These are phyloP conservation scores for Nomada lathburiana DNA, from an alignment of 2,888 invertebrate species.

Conservation along the genomic window DNA sequence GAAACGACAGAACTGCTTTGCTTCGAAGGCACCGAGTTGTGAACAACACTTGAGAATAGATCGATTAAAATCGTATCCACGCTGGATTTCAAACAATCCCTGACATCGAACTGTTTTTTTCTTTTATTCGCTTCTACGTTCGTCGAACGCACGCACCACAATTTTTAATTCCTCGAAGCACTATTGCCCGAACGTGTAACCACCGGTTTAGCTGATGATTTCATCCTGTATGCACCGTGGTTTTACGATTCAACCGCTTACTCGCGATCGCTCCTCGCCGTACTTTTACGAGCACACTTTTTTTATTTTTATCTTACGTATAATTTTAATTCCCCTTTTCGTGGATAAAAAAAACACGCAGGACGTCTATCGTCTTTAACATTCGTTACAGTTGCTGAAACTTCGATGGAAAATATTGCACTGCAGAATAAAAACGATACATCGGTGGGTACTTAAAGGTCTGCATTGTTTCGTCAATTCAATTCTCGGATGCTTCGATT, in stretches of 20 bases:
- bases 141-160: constrained; percentile 10
- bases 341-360: neutral
- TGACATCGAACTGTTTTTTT: neutral
- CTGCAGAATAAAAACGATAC: neutral
- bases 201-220: constrained; percentile 56
- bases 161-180: constrained; percentile 51
- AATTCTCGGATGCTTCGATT: too few relatives aligned
- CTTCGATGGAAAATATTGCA: too few relatives aligned
- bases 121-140: neutral
- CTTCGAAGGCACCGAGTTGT: neutral
- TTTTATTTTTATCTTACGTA: neutral
- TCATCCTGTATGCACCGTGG: constrained; percentile 55
- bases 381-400: neutral
- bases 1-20: constrained; percentile 8
- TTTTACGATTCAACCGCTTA: constrained; percentile 55
- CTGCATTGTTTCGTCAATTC: too few relatives aligned
- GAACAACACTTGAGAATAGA: constrained; percentile 15
- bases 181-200: constrained; percentile 48
- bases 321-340: constrained; percentile 34
- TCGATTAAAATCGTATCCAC: constrained; percentile 20
- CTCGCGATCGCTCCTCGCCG: constrained; percentile 43
- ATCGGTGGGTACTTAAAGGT: too few relatives aligned
- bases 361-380: neutral
- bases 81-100: too few relatives aligned
- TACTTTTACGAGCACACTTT: constrained; percentile 25